Percentiles rank a stretch among this genome's conserved stretches.
phyloP scores from a whole-genome alignment of 92 coral and sea anemone genomes.

The Paramuricea clavata region DNA sequence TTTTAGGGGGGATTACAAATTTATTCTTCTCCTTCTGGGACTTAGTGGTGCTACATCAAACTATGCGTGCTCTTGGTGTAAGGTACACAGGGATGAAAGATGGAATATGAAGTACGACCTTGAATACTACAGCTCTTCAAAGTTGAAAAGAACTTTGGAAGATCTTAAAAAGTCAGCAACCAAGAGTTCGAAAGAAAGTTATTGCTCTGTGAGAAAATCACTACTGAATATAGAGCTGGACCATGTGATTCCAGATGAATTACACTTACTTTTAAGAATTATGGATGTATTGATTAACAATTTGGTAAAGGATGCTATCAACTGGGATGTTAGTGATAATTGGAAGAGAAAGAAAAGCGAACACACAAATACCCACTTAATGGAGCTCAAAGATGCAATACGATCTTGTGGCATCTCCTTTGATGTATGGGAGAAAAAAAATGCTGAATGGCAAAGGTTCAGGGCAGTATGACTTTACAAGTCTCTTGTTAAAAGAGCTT shows the following conservation, averaged over 20 bases:
- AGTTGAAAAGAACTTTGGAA: not conserved
- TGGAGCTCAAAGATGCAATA: no score
- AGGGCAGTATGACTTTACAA: no score
- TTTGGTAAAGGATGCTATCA: not conserved
- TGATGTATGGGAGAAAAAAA: no score
- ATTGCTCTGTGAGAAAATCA: no score
- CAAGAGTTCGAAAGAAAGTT: no score
- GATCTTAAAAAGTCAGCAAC: not conserved
- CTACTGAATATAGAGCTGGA: constrained; percentile 28
- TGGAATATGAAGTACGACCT: constrained; percentile 47
- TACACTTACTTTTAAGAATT: constrained; percentile 62
- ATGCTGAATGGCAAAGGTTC: no score
- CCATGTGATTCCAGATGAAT: constrained; percentile 68
- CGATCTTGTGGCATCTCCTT: no score
- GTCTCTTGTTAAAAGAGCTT: no score
- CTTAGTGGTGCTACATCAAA: no score
- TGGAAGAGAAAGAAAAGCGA: not conserved
- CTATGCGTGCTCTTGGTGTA: no score
- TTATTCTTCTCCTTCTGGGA: not conserved
- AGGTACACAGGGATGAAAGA: no score
- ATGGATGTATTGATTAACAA: constrained; percentile 63
- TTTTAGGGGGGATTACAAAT: not conserved
- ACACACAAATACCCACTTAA: no score
- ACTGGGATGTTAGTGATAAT: not conserved
- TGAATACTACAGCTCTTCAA: constrained; percentile 50